phyloP scores from a whole-genome alignment of 2,113 vertebrate species.

The Leptobrachium leishanense region DNA sequence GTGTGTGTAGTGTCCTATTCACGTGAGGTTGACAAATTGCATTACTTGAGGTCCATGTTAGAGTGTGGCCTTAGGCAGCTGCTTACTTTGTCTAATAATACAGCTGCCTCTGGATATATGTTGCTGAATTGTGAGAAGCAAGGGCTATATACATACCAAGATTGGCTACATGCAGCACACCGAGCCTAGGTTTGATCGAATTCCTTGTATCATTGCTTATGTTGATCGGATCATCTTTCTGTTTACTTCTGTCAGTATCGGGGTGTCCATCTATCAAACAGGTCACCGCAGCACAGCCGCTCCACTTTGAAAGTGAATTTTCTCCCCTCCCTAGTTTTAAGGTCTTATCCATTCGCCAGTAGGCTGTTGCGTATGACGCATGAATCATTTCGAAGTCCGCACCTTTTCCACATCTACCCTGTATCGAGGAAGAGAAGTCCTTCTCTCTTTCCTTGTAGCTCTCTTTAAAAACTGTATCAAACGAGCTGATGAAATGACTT shows the following conservation, averaged over 20 bases:
- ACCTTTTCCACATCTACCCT: fast-evolving
- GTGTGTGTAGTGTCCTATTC: too few relatives aligned
- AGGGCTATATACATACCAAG: slow-evolving; percentile 53
- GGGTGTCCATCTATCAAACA: slow-evolving; percentile 60
- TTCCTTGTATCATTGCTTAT: not conserved
- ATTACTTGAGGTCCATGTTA: too few relatives aligned
- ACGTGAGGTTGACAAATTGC: too few relatives aligned
- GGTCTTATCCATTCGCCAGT: slow-evolving; percentile 68
- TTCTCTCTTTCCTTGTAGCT: slow-evolving; percentile 55
- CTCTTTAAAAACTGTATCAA: slow-evolving; percentile 56
- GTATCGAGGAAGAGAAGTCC: slow-evolving; percentile 46
- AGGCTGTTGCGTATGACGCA: slow-evolving; percentile 61
- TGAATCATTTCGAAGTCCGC: slow-evolving; percentile 52
- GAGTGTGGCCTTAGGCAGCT: too few relatives aligned
- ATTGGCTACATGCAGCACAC: slow-evolving; percentile 62
- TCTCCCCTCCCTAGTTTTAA: slow-evolving; percentile 63
- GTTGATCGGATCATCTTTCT: not conserved
- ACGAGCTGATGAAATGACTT: slow-evolving; percentile 54
- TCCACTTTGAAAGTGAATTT: slow-evolving; percentile 62
- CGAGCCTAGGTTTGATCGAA: slow-evolving; percentile 33
- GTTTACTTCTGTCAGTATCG: not conserved
- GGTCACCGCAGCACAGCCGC: slow-evolving; percentile 59
- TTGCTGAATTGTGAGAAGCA: too few relatives aligned
- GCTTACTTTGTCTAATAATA: too few relatives aligned
- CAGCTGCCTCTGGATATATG: too few relatives aligned